These are phyloP conservation scores for Phylloscopus trochilus DNA, from an alignment of 2,113 vertebrate genomes.

Conservation along the genomic window DNA sequence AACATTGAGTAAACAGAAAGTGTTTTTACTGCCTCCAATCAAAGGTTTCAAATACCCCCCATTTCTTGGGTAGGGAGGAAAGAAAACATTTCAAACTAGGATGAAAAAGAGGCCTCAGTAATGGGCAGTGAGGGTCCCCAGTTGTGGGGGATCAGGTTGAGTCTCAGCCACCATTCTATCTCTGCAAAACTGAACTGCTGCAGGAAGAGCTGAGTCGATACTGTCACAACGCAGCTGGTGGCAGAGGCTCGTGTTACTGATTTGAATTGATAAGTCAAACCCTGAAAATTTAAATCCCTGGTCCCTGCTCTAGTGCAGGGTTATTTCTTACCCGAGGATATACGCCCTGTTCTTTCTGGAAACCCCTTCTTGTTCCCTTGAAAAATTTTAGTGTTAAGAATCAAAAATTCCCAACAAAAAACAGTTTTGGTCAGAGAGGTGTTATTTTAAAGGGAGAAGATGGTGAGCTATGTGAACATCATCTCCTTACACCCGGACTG, in stretches of 20 bases:
- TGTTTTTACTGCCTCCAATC: not conserved
- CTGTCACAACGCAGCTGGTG: not conserved
- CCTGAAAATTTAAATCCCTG: not conserved
- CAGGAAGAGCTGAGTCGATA: not conserved
- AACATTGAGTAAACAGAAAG: not conserved
- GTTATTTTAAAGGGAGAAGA: not conserved
- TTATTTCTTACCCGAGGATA: not conserved
- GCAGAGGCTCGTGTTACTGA: not conserved
- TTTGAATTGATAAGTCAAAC: not conserved
- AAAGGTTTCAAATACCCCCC: not conserved
- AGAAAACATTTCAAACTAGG: not conserved
- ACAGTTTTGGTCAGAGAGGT: not conserved
- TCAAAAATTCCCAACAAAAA: not conserved
- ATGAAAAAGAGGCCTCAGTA: not conserved
- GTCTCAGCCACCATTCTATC: not conserved
- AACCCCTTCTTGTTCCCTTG: not conserved
- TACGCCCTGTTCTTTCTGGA: not conserved
- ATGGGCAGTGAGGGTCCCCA: rapidly evolving
- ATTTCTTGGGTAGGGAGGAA: not conserved
- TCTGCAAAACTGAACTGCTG: not conserved
- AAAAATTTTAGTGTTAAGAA: not conserved
- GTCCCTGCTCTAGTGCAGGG: not conserved
- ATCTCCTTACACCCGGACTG: rapidly evolving
- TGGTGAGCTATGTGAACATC: not conserved
- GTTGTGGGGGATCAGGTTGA: not conserved